Evolutionary conservation across 2,797 vertebrate species (phyloP).

Genomic region (Betta splendens): DNA sequence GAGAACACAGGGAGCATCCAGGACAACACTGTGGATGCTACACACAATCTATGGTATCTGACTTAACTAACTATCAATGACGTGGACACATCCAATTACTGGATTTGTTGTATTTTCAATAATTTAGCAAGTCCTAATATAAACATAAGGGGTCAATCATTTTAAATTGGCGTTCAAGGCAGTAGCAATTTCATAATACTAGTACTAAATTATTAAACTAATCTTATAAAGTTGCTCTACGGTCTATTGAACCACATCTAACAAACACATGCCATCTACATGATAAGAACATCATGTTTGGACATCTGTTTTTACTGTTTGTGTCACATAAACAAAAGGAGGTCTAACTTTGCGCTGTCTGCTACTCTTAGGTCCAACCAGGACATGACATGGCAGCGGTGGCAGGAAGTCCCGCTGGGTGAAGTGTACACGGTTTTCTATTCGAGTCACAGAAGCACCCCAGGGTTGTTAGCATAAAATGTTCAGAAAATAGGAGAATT

Average conservation of each 20-base stretch:
- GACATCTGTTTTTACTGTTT: neutral
- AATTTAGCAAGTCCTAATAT: conserved; percentile 18
- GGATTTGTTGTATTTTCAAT: conserved; percentile 7
- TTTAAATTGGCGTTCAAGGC: neutral
- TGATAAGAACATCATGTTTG: neutral
- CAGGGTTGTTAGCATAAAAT: neutral
- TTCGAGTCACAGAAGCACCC: conserved; percentile 44
- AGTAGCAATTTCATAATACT: too few species aligned
- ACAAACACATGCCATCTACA: conserved; percentile 48
- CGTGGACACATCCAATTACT: neutral
- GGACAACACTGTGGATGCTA: conserved; percentile 36
- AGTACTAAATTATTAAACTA: too few species aligned
- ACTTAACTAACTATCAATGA: conserved; percentile 31
- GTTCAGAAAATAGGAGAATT: neutral
- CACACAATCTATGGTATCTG: conserved; percentile 38
- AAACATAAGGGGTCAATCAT: conserved; percentile 9
- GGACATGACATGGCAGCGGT: conserved; percentile 14
- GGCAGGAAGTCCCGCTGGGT: conserved; percentile 46
- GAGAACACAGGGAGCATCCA: conserved; percentile 19
- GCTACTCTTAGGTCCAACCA: conserved; percentile 23
- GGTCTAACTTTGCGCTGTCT: conserved; percentile 8
- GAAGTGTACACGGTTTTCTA: conserved; percentile 9
- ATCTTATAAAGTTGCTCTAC: conserved; percentile 38
- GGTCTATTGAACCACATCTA: conserved; percentile 41
- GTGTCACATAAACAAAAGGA: neutral